Base-by-base conservation (phyloP, 1,140 invertebrate genomes). In the Hylaeus anthracinus region DNA sequence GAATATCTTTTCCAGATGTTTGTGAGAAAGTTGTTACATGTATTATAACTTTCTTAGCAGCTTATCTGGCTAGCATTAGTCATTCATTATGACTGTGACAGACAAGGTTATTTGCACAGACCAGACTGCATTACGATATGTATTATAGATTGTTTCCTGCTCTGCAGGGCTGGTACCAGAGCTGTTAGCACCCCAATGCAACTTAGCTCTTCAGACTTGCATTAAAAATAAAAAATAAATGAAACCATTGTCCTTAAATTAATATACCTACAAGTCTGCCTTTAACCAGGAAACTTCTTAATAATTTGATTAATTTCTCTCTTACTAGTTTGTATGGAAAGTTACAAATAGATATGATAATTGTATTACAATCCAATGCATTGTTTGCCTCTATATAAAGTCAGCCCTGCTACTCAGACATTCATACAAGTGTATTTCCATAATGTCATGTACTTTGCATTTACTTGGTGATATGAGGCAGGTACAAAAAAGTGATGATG, bases 61-160 rank as follows among this genome's bases (percentile, higher is more conserved):
- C 14, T 79, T 72, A 65, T 73, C 10, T 45, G 4, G 12, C 1
- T n/a, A n/a, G 26, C 15, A 56, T 65, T 66, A 73, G 41, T 56
- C 41, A 72, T 39, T 76, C 9, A 14, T 72, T 72, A 26, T 5
- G 5, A 15, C 39, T 55, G 8, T 14, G 1, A 58, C 66, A 48
- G 14, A 56, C 5, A 26, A 26, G 8, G 14, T 65, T 58, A 60
- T 48, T 73, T 64, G 3, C 12, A 2, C 10, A 56, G 6, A 51
- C 14, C 10, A 72, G 51, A 72, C 51, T 72, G 64, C 26, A 41
- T 56, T 48, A 0, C 39, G 45, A 65, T 26, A 65, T 26, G 6
- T 43, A 5, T 37, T 64, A 37, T 45, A 63, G 3, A 37, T 64
- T 48, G 4, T 26, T 26, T 26, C 26, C 26, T 26, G 26, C 26